A percentile compares a stretch with the other conserved stretches of the same genome.
These are phyloP conservation scores for Tetranychus truncatus DNA, from an alignment of 2,888 invertebrate species.

Conservation along the genomic window DNA sequence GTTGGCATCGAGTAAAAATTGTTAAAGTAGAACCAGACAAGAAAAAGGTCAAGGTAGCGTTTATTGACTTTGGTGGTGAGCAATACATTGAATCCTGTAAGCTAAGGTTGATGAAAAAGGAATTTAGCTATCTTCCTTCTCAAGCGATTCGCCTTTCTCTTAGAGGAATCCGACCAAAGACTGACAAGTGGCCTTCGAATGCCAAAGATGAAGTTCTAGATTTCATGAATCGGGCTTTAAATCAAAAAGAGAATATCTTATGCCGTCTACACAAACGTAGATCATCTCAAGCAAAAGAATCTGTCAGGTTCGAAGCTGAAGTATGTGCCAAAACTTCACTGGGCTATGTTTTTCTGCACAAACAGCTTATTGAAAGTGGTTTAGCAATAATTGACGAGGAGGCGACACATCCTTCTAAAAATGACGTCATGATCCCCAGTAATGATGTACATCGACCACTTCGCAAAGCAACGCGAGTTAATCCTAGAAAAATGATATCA, in stretches of 20 bases:
- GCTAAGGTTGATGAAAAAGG: neutral
- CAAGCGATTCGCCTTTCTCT: neutral
- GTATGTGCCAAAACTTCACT: neutral
- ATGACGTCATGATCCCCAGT: neutral
- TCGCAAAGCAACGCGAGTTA: neutral
- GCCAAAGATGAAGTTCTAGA: neutral
- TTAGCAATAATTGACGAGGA: neutral
- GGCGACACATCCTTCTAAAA: neutral
- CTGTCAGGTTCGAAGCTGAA: neutral
- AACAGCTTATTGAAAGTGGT: neutral
- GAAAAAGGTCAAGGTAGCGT: neutral
- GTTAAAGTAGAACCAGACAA: neutral
- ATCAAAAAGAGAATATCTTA: neutral
- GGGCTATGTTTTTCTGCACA: neutral
- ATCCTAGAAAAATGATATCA: neutral
- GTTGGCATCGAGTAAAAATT: neutral
- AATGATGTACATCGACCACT: neutral
- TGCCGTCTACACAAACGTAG: neutral
- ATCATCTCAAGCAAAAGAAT: neutral
- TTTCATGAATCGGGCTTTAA: neutral
- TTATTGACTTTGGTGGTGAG: slow-evolving; percentile 2
- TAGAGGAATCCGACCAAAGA: neutral
- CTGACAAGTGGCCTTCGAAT: neutral
- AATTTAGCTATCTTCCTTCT: neutral
- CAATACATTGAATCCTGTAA: neutral